A percentile compares a stretch with the other conserved stretches of the same genome.
phyloP scores from a whole-genome alignment of 2,888 invertebrate genomes.

The Meteorus cinctellus region DNA sequence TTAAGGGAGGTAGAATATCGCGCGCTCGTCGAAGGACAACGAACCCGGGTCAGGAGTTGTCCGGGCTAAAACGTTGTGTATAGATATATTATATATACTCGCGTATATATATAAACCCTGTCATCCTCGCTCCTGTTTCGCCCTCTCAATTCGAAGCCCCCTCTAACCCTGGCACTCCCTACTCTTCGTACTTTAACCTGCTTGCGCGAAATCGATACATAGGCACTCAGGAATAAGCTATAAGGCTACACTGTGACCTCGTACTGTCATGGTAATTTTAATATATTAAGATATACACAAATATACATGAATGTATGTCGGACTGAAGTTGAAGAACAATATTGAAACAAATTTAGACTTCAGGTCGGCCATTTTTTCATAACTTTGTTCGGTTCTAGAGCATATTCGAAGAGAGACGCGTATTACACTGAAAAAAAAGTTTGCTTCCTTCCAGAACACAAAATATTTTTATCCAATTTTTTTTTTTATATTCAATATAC shows the following conservation, averaged over 20 bases:
- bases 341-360: not conserved
- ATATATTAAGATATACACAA: conserved; percentile 11
- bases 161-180: conserved; percentile 17
- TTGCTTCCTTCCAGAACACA: too few species aligned
- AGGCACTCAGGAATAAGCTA: conserved; percentile 43
- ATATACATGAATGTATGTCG: not conserved
- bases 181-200: conserved; percentile 36
- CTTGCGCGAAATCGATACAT: conserved; percentile 50
- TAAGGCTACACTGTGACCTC: conserved; percentile 35
- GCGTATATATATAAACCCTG: conserved; percentile 31
- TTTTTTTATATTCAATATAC: too few species aligned
- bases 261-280: conserved; percentile 30
- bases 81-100: conserved; percentile 20
- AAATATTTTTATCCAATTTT: too few species aligned
- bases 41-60: conserved; percentile 66
- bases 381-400: not conserved
- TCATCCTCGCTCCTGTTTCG: conserved; percentile 40
- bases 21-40: conserved; percentile 61
- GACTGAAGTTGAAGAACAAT: conserved; percentile 3
- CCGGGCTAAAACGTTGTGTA: conserved; percentile 53
- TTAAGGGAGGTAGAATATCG: conserved; percentile 43
- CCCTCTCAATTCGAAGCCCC: conserved; percentile 37
- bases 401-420: too few species aligned
- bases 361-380: not conserved
- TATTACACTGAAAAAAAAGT: too few species aligned